Evolutionary conservation across 2,888 invertebrate genomes (phyloP), one percentile per base, ranked within the genome.

Genomic region (Chrysina gloriosa): DNA sequence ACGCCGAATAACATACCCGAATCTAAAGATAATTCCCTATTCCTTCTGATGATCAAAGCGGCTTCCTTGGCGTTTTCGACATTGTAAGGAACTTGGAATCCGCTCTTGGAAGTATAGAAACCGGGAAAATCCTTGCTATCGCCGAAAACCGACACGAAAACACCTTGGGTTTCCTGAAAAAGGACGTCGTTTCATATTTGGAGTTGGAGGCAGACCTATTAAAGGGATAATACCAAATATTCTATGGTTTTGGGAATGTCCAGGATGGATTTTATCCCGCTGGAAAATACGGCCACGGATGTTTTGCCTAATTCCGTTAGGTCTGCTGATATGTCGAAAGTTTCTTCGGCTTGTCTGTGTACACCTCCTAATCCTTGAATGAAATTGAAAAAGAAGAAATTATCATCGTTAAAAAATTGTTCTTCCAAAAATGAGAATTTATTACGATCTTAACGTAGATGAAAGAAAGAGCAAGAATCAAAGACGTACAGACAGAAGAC

Each of bases 241-340:
- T 99, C 98, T 50, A 99, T 85, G 0, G 98, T 98, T 79, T 92
- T 91, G 2, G 91, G 92, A 75, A 99, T 95, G 82, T 99, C 99
- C 67, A 99, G 86, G 76, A 99, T 98, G 16, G 98, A 97, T 84
- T 99, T 99, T 65, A 97, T 91, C 0, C 99, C 99, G 77, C 97
- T 95, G 74, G 96, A 97, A 1, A 99, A 91, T 3, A 99, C 97
- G 48, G 95, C 89, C 0, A 98, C 90, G 9, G 92, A 91, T 70
- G 92, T 95, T 67, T 92, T 88, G 0, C 96, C 94, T 63, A 99
- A 85, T 82, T 99, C 98, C 4, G 89, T 89, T 58, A 99, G 86
- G 84, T 99, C 99, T 0, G 98, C 96, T 70, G 98, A 98, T 63
- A 99, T 85, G 82, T 99, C 99, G 83, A 97, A 86, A 42, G 93